Evolutionary conservation across 2,113 vertebrate genomes (phyloP).

Genomic region (Lagopus muta): DNA sequence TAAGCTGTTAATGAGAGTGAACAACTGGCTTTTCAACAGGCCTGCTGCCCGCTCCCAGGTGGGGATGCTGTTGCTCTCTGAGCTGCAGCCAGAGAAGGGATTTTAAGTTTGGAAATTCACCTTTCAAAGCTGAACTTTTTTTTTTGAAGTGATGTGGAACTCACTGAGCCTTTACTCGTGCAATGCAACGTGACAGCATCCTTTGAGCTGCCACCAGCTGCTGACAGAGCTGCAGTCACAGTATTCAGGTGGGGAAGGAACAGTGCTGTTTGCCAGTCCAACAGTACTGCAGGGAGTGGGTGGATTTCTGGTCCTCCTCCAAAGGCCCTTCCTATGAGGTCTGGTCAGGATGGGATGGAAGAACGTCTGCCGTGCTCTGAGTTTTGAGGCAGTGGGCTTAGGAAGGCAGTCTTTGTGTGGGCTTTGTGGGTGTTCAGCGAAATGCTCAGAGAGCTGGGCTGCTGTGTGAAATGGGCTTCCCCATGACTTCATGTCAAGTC

Average conservation of each 20-base stretch:
- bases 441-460: neutral
- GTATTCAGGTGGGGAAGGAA: neutral
- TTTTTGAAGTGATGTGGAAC: neutral
- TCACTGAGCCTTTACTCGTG: neutral
- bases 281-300: accelerated
- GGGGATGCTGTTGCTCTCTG: neutral
- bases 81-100: accelerated
- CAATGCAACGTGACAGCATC: accelerated
- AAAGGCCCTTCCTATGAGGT: neutral
- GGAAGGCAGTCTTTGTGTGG: neutral
- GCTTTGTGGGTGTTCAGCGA: neutral
- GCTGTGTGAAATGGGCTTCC: neutral
- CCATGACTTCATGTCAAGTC: accelerated
- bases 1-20: too few relatives aligned
- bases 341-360: neutral
- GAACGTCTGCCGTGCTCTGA: neutral
- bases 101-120: neutral
- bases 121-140: neutral
- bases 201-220: neutral
- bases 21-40: neutral
- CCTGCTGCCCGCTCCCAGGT: accelerated
- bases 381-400: neutral
- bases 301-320: neutral
- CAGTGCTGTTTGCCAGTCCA: too few relatives aligned
- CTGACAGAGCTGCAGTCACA: accelerated